Conservation (phyloP, 2,797 vertebrate genomes). For the Meda fulgida region DNA sequence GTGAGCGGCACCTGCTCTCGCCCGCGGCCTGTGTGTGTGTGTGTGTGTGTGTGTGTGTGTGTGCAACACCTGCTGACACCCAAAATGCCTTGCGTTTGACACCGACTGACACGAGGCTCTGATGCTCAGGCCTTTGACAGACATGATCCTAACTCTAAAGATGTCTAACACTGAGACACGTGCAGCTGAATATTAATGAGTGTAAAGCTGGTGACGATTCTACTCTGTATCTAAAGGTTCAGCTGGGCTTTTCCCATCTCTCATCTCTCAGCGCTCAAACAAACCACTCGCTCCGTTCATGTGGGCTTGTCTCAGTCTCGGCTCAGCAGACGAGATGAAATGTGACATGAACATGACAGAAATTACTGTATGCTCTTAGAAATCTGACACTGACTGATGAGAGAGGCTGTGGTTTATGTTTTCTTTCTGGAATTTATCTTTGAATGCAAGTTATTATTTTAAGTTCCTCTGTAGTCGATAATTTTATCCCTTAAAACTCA, state of each 20-base stretch:
- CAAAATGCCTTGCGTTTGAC: neutral
- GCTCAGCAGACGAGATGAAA: neutral
- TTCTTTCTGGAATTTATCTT: neutral
- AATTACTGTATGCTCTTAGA: neutral
- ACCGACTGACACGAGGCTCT: neutral
- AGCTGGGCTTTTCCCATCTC: no score
- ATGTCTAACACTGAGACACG: no score
- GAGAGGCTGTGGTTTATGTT: neutral
- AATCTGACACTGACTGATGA: neutral
- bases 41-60: no score
- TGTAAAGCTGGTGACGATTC: no score
- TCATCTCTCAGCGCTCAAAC: no score
- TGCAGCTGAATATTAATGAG: neutral
- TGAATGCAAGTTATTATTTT: neutral
- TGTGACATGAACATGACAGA: neutral
- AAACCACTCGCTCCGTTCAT: neutral
- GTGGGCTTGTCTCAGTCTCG: neutral
- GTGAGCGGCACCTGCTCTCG: slow-evolving; percentile 27
- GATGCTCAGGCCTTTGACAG: neutral
- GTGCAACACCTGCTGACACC: slow-evolving; percentile 14
- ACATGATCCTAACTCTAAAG: neutral
- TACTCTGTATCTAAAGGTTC: no score
- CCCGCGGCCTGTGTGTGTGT: neutral
- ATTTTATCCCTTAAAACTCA: no score
- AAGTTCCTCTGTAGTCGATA: no score